phyloP scores from a whole-genome alignment of 1,140 invertebrate genomes.

The Ctenoplectra terminalis region DNA sequence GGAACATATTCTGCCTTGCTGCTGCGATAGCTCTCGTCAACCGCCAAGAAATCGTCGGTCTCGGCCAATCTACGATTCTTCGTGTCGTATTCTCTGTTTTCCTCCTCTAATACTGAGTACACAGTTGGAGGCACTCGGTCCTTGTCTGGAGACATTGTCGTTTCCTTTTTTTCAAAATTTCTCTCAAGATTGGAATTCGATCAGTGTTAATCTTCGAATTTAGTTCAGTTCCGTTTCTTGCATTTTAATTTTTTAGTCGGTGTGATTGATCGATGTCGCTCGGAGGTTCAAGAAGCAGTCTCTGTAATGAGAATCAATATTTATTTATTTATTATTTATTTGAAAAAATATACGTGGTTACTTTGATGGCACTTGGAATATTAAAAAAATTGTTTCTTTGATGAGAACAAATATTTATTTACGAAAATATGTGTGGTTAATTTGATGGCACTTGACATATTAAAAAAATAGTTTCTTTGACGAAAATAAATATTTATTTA shows the following conservation, averaged over 20 bases:
- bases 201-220: background rate
- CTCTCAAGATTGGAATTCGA: background rate
- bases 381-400: too few species aligned
- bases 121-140: constrained; percentile 56
- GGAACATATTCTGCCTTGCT: constrained; percentile 84
- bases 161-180: background rate
- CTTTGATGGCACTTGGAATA: too few species aligned
- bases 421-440: too few species aligned
- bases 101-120: constrained; percentile 13
- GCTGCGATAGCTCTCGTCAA: background rate
- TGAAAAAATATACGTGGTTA: too few species aligned
- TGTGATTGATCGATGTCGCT: too few species aligned
- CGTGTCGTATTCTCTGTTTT: constrained; percentile 9
- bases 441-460: too few species aligned
- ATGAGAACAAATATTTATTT: too few species aligned
- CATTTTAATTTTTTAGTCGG: background rate
- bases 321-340: too few species aligned
- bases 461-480: too few species aligned
- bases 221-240: background rate
- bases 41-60: background rate
- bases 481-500: too few species aligned
- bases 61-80: constrained; percentile 1
- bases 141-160: constrained; percentile 60
- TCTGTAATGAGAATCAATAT: too few species aligned
- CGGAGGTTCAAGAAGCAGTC: too few species aligned